Base-by-base conservation (phyloP, 2,888 invertebrate genomes). In the Watsonalla binaria region DNA sequence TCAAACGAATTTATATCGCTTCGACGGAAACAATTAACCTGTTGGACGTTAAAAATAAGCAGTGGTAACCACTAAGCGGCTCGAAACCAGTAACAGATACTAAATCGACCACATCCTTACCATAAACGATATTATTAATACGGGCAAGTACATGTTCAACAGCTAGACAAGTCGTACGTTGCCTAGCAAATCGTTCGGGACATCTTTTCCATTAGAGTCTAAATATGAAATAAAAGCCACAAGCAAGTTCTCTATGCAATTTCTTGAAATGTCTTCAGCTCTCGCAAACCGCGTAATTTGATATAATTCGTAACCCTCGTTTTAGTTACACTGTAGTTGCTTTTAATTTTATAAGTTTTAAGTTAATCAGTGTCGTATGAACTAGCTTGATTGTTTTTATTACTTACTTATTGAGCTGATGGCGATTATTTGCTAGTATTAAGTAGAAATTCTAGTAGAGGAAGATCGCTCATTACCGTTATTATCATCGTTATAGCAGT, bases 91-190 rank as follows among this genome's bases (percentile, higher is more conserved):
- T 54, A 54, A 47, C 47, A 47, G 51, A 35, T 45, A 51, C 51
- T 55, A 58, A 65, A 65, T 64, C 54, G 57, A 62, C 66, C 60
- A 52, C 65, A 71, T 73, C 72, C 66, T 66, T 64, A 39, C 51
- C 11, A 42, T 42, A 61, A 62, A 51, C 63, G 47, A 59, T 59
- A 54, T 52, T 53, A 33, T 46, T 15, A 14, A 51, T 55, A 57
- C 58, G 14, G 46, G 54, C 59, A 60, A 13, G 7, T 37, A 24
- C 24, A 24, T 9, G n/a, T 33, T 45, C 34, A 15, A 52, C 47
- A 42, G 11, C 42, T 35, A 15, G 46, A 24, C 34, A 6, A 11
- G 42, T 42, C 11, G 11, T 42, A 37, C 4, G 37, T 5, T 37
- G 2, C 11, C 49, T 14, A 37, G 15, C 49, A 37, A 14, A 14